Percentiles rank a stretch among this genome's conserved stretches.
phyloP scores from a whole-genome alignment of 1,140 invertebrate genomes.

The Procambarus clarkii region DNA sequence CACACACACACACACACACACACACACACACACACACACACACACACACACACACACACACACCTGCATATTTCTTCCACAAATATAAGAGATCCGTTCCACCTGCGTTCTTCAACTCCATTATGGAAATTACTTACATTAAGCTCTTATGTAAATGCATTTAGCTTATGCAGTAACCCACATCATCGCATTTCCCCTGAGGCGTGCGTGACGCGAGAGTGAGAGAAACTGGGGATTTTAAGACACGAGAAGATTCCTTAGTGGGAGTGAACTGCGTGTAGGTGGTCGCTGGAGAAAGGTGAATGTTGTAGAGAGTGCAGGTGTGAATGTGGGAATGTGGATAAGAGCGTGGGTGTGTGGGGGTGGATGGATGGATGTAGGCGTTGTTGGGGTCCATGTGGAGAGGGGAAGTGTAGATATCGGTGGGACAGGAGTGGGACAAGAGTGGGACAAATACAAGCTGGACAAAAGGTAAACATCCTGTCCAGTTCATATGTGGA shows the following conservation, averaged over 20 bases:
- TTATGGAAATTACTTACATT: conserved; percentile 34
- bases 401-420: no score
- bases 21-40: not conserved
- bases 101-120: not conserved
- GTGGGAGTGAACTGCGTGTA: no score
- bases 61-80: not conserved
- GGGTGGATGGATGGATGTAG: no score
- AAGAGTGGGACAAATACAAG: no score
- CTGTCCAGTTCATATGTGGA: no score
- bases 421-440: no score
- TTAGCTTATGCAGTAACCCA: conserved; percentile 10
- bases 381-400: no score
- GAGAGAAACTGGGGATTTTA: not conserved
- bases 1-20: not conserved
- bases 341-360: not conserved
- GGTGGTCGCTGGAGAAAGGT: no score
- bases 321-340: no score
- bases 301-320: not conserved
- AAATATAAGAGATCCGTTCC: not conserved
- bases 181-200: conserved; percentile 26
- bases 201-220: not conserved
- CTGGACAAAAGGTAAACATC: no score
- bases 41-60: conserved; percentile 4
- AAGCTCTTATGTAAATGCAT: conserved; percentile 32
- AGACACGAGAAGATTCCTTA: not conserved